Percentiles rank a stretch among this genome's conserved stretches.
Evolutionary conservation across 2,797 vertebrate species (phyloP).

Genomic region (Alauda arvensis): DNA sequence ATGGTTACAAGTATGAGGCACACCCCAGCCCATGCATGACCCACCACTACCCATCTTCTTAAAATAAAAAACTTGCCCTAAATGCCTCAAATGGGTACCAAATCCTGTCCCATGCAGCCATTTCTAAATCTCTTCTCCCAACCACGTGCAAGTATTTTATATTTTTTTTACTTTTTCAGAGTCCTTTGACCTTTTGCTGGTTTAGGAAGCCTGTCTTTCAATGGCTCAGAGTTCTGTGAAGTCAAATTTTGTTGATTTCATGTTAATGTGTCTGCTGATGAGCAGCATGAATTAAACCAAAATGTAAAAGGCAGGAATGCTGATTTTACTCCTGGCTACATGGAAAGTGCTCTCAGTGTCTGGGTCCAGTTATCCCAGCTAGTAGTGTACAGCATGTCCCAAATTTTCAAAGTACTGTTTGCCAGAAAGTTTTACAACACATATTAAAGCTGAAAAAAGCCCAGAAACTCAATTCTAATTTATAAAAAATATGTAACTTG

Average conservation of each 20-base stretch:
- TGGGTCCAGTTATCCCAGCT: background rate
- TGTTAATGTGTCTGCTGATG: background rate
- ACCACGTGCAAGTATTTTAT: rapidly evolving
- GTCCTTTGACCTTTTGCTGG: background rate
- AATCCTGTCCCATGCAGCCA: rapidly evolving
- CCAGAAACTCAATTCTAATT: background rate
- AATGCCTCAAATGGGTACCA: background rate
- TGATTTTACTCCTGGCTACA: background rate
- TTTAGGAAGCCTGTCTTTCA: background rate
- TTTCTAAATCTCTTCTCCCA: background rate
- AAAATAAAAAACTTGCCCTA: background rate
- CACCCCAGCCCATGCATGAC: background rate
- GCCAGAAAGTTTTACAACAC: background rate
- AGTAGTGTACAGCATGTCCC: background rate
- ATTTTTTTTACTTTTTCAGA: rapidly evolving
- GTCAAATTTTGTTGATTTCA: background rate
- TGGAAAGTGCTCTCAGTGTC: background rate
- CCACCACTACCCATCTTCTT: background rate
- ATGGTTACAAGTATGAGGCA: background rate
- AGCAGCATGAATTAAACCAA: background rate
- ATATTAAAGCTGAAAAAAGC: background rate
- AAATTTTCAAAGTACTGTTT: background rate
- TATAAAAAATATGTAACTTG: background rate
- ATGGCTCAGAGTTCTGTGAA: background rate
- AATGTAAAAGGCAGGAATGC: background rate